phyloP scores from a whole-genome alignment of 2,113 vertebrate genomes.

The Recurvirostra avosetta region DNA sequence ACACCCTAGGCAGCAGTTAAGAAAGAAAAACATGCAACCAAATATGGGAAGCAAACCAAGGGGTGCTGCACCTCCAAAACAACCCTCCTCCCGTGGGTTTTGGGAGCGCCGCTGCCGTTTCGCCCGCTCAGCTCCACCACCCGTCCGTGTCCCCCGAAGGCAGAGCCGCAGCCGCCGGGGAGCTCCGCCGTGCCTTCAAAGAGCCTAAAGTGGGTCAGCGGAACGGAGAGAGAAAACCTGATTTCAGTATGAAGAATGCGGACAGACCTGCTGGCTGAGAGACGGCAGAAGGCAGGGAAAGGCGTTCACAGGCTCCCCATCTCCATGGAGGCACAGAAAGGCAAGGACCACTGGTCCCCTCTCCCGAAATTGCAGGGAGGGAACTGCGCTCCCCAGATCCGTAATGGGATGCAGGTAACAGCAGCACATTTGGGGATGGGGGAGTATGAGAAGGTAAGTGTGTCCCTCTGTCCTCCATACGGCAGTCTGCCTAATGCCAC shows the following conservation, averaged over 20 bases:
- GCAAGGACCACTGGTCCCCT: neutral
- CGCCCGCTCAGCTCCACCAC: neutral
- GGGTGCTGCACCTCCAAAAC: neutral
- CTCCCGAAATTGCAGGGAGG: neutral
- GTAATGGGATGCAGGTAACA: neutral
- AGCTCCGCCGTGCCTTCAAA: slow-evolving; percentile 20
- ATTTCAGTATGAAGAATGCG: slow-evolving; percentile 5
- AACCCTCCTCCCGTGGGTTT: neutral
- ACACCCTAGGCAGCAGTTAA: neutral
- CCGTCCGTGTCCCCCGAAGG: neutral
- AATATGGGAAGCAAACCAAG: neutral
- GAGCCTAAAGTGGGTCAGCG: slow-evolving; percentile 46
- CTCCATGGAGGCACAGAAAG: neutral
- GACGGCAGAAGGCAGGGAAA: neutral
- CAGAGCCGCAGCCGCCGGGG: slow-evolving; percentile 3
- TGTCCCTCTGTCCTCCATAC: neutral
- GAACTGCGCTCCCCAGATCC: neutral
- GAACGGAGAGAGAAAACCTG: slow-evolving; percentile 22
- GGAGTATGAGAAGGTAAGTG: neutral
- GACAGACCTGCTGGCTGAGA: slow-evolving; percentile 3
- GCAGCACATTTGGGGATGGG: neutral
- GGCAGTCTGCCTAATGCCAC: neutral
- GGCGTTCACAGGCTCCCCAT: neutral
- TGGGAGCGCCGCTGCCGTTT: neutral
- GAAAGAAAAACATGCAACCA: neutral